Evolutionary conservation across 2,888 invertebrate species (phyloP).

Genomic region (Branchinecta sandiegonensis): DNA sequence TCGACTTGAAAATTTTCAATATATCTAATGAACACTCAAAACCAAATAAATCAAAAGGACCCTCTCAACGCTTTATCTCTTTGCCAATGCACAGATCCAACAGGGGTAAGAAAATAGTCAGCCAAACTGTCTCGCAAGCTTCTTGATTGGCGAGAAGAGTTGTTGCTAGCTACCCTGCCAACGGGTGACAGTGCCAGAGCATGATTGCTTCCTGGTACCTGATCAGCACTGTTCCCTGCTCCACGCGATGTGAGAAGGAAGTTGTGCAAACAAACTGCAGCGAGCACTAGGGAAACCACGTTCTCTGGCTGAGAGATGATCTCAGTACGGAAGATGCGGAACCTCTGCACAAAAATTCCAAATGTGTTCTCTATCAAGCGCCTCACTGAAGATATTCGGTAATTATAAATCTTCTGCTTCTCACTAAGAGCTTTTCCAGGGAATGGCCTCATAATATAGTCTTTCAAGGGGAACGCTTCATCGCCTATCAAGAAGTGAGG

Average conservation of each 20-base stretch:
- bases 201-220: neutral
- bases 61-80: neutral
- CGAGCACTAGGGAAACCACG: constrained; percentile 16
- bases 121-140: neutral
- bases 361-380: constrained; percentile 22
- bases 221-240: neutral
- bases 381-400: constrained; percentile 15
- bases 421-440: constrained; percentile 19
- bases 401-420: constrained; percentile 16
- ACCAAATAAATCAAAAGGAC: neutral
- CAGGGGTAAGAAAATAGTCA: neutral
- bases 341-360: constrained; percentile 20
- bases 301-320: constrained; percentile 19
- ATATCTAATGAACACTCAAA: neutral
- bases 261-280: constrained; percentile 20
- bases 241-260: neutral
- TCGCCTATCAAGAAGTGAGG: too few relatives aligned
- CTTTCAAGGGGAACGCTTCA: constrained; percentile 22
- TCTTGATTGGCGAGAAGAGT: too few relatives aligned
- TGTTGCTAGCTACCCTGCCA: too few relatives aligned
- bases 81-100: neutral
- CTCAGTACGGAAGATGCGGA: constrained; percentile 1
- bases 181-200: too few relatives aligned
- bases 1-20: too few relatives aligned
- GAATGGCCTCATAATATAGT: constrained; percentile 22